Percentiles rank a stretch among this genome's conserved stretches.
Evolutionary conservation across 1,140 invertebrate genomes (phyloP).

Genomic region (Euura lappo): DNA sequence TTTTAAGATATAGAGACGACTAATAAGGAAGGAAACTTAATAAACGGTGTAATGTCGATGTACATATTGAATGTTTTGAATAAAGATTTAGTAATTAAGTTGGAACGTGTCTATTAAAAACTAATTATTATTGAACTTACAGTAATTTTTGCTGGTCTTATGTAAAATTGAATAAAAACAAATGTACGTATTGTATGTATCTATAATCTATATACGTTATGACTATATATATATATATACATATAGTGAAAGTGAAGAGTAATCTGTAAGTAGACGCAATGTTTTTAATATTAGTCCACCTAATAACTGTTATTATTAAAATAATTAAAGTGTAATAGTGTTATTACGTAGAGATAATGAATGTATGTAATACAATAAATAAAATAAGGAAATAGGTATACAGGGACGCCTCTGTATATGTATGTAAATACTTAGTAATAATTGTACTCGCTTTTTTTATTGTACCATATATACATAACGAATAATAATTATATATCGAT

Average conservation of each 20-base stretch:
- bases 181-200: slow-evolving; percentile 47
- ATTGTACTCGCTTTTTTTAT: slow-evolving; percentile 49
- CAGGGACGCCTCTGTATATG: slow-evolving; percentile 23
- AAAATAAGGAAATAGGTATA: slow-evolving; percentile 12
- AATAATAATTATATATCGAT: slow-evolving; percentile 33
- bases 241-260: slow-evolving; percentile 29
- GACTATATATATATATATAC: too few species aligned
- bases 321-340: slow-evolving; percentile 21
- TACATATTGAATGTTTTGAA: slow-evolving; percentile 42
- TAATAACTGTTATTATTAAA: slow-evolving; percentile 28
- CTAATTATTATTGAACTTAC: slow-evolving; percentile 12
- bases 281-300: slow-evolving; percentile 16
- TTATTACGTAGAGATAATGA: slow-evolving; percentile 26
- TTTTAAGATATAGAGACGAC: slow-evolving; percentile 32
- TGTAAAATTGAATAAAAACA: slow-evolving; percentile 15
- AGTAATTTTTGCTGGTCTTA: slow-evolving; percentile 18
- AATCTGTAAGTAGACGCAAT: slow-evolving; percentile 28
- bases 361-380: slow-evolving; percentile 21
- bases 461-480: slow-evolving; percentile 30
- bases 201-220: not conserved
- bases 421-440: slow-evolving; percentile 25
- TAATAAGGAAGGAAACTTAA: slow-evolving; percentile 13
- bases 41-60: slow-evolving; percentile 27
- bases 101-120: slow-evolving; percentile 10
- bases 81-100: slow-evolving; percentile 15